These are phyloP conservation scores for Aphidoletes aphidimyza DNA, from an alignment of 2,888 invertebrate species.

Conservation along the genomic window DNA sequence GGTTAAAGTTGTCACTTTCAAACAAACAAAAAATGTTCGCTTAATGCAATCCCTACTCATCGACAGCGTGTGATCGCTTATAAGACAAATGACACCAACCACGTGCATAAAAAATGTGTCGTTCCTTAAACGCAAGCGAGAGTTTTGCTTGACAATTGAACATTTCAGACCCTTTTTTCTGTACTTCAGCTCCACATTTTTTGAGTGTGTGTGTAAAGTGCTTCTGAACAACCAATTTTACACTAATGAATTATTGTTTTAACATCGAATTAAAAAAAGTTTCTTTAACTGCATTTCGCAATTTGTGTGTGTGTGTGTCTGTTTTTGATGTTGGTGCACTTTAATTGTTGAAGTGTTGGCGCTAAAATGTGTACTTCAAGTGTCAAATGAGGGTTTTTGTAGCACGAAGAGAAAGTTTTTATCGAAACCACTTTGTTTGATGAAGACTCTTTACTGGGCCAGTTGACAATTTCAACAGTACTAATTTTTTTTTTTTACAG, in stretches of 20 bases:
- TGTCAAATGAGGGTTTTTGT: constrained; percentile 19
- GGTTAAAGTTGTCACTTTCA: neutral
- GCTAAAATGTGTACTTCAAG: constrained; percentile 15
- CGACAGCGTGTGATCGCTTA: neutral
- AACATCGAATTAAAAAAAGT: constrained; percentile 36
- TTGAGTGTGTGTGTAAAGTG: neutral
- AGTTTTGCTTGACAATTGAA: constrained; percentile 18
- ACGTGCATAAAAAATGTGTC: neutral
- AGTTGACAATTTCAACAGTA: neutral
- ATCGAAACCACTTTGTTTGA: constrained; percentile 52
- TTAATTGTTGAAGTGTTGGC: neutral
- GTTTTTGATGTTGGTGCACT: no score
- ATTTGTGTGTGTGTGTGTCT: neutral
- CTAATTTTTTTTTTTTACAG: neutral
- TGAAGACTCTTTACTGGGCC: constrained; percentile 29
- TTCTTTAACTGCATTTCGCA: constrained; percentile 9
- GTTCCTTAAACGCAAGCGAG: neutral
- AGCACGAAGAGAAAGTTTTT: neutral
- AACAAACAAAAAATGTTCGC: neutral
- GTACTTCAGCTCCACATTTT: neutral
- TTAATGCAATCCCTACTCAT: constrained; percentile 8
- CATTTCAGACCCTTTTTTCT: neutral
- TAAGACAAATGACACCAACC: neutral
- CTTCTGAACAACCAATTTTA: constrained; percentile 29
- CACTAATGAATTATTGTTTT: constrained; percentile 54